Conservation (phyloP, 2,113 vertebrate genomes). For the Leptodactylus fuscus region DNA sequence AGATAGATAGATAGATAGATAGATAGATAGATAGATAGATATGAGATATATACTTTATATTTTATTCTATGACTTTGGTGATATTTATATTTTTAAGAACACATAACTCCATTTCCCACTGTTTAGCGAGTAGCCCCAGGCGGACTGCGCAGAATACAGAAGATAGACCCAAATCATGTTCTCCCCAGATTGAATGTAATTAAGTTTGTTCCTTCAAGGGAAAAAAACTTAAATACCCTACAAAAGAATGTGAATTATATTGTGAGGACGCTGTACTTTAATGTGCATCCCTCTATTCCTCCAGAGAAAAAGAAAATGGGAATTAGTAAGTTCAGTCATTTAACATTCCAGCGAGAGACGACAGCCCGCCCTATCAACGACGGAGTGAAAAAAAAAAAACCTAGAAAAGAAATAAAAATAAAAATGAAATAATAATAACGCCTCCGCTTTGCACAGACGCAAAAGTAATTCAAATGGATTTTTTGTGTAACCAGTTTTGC, state of each 20-base stretch:
- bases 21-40: not conserved
- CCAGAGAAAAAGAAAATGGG: conserved; percentile 47
- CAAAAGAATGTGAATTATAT: conserved; percentile 20
- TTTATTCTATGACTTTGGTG: not conserved
- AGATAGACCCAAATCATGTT: conserved; percentile 34
- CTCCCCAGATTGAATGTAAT: conserved; percentile 46
- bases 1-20: too few species aligned
- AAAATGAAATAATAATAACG: conserved; percentile 45
- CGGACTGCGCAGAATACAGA: not conserved
- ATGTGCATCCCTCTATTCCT: conserved; percentile 42
- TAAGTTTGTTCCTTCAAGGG: conserved; percentile 53
- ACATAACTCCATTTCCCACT: conserved; percentile 32
- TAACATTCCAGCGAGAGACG: conserved; percentile 34
- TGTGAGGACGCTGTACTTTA: conserved; percentile 36
- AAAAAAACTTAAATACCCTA: conserved; percentile 31
- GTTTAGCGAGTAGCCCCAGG: conserved; percentile 25
- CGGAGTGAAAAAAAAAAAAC: not conserved
- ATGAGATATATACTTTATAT: not conserved
- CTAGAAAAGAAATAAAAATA: too few species aligned
- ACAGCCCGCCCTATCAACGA: conserved; percentile 6
- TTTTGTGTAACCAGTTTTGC: conserved; percentile 56
- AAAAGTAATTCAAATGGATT: conserved; percentile 57
- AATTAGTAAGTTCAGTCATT: conserved; percentile 51
- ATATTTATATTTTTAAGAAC: conserved; percentile 2
- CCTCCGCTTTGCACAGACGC: conserved; percentile 27